Evolutionary conservation across 1,140 invertebrate genomes (phyloP), one percentile per base, ranked within the genome.

Genomic region (Stratiolaelaps scimitus): DNA sequence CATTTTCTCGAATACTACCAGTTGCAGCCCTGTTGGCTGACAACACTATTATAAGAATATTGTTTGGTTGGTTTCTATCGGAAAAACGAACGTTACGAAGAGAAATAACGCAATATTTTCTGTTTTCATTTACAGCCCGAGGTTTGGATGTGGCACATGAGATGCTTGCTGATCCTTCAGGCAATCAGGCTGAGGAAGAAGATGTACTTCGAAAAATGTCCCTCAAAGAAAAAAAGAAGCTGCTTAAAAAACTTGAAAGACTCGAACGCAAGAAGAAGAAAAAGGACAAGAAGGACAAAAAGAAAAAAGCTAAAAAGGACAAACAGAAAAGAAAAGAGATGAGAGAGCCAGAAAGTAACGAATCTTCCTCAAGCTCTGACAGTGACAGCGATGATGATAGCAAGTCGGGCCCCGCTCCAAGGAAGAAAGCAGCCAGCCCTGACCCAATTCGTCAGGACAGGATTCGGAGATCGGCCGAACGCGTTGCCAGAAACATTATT

Each of bases 141-240:
- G 76, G 34, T 26, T 6, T 60, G 13, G 53, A 60, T 10, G 26
- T 60, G 10, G 53, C 17, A 26, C 26, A 26, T 2, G 72, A 76
- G 72, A 65, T 79, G 19, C 64, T 79, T 7, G 68, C 74, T 6
- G 23, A 75, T 72, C 73, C 2, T 23, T 17, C 23, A 60, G 53
- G 53, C 84, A 87, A 66, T 81, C 84, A 53, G 66, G 71, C 72
- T 68, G 76, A 76, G n/a, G 77, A 89, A 78, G 78, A 84, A 13
- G 80, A 83, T 66, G 87, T 94, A 69, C 75, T 95, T 0, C 89
- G 88, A 73, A 84, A 86, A 5, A 74, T 94, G 6, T 84, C 84
- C 15, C 86, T 84, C 67, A 88, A 91, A 74, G 87, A 94, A 71
- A 94, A 94, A 73, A 85, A 89, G 69, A 92, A 89, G 72, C 76